Percentiles rank a stretch among this genome's conserved stretches.
Conservation (phyloP, 92 coral and sea anemone genomes). For the Muricea muricata region DNA sequence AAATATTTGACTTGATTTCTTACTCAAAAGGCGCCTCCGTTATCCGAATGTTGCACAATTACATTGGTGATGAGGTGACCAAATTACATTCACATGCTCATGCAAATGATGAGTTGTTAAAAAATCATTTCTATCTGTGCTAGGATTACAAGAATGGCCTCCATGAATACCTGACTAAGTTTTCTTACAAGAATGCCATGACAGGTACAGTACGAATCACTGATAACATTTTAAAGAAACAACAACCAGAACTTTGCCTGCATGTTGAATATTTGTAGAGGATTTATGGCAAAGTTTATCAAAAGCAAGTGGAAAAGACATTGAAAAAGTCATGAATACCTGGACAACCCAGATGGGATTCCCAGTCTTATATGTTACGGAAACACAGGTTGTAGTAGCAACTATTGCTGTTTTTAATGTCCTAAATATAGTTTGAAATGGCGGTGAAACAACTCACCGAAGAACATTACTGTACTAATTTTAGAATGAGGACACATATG, state of each 20-base stretch:
- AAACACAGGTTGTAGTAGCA: too few relatives aligned
- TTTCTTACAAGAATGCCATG: conserved; percentile 91
- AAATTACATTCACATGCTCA: not conserved
- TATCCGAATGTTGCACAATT: conserved; percentile 93
- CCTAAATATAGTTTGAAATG: not conserved
- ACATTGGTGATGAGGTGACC: conserved; percentile 89
- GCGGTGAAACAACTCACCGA: not conserved
- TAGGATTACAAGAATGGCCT: conserved; percentile 91
- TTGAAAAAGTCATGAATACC: conserved; percentile 85
- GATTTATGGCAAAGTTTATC: conserved; percentile 88
- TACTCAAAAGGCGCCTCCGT: conserved; percentile 98
- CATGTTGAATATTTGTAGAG: conserved; percentile 62
- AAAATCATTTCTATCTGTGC: not conserved
- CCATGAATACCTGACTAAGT: conserved; percentile 76
- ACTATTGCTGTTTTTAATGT: conserved; percentile 3
- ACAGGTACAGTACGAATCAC: conserved; percentile 78
- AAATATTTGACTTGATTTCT: conserved; percentile 95
- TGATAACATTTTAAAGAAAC: too few relatives aligned
- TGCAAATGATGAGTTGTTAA: not conserved
- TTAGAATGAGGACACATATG: conserved; percentile 81
- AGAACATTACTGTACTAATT: not conserved
- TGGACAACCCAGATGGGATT: conserved; percentile 99
- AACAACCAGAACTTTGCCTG: too few relatives aligned
- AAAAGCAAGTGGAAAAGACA: conserved; percentile 87
- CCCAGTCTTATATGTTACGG: conserved; percentile 87